Evolutionary conservation across 2,888 invertebrate species (phyloP), one percentile per base, ranked within the genome.

Genomic region (Drosophila macrospina): DNA sequence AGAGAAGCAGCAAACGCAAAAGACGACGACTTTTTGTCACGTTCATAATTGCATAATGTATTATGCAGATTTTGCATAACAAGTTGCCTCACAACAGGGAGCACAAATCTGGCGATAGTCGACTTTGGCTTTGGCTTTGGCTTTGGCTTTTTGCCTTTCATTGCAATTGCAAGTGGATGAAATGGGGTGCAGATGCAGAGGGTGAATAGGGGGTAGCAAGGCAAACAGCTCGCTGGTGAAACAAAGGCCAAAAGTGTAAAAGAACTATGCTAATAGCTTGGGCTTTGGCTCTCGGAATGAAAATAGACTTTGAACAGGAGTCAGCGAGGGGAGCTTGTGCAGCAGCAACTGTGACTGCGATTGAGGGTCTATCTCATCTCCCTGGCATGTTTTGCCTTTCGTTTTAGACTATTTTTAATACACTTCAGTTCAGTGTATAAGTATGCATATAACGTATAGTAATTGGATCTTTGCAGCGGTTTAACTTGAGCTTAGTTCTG

Each of bases 1-100:
- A 20, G 15, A 16, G 59, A 30, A 36, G 15, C 7, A 56, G 34
- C 45, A 60, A 63, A n/a, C 30, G 68, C 8, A 60, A 65, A 54
- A 41, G 64, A 80, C 69, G 16, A 28, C 5, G 28, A 48, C n/a
- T 50, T 73, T 85, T 79, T 83, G 86, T 83, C 88, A 87, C 82
- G 86, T 79, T 82, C 83, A 83, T 83, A 83, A 83, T 83, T 83
- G 86, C 83, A 83, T 85, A 83, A 83, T 83, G 82, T 83, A 87
- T 83, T 83, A 83, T 83, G 82, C 82, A 83, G 84, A 83, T 87
- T 87, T 87, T 74, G 76, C 88, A 85, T 85, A 83, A 79, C 82
- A 82, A 83, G 82, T 85, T 79, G 79, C 63, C 61, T 41, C 61
- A 64, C 39, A 52, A 81, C 75, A 66, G 67, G 62, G 48, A 34